Evolutionary conservation across 2,888 invertebrate species (phyloP).

Genomic region (Bibio marci): DNA sequence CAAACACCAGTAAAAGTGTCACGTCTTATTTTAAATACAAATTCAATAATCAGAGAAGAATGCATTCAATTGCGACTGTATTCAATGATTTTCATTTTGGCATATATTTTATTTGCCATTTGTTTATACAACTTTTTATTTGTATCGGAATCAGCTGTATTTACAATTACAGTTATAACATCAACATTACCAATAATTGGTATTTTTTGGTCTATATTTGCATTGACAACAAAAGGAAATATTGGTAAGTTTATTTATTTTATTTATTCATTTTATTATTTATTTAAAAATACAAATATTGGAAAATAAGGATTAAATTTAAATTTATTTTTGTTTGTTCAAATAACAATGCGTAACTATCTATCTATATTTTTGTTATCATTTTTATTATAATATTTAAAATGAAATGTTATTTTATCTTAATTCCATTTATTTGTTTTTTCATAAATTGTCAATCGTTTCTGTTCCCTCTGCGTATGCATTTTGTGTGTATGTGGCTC

Average conservation of each 20-base stretch:
- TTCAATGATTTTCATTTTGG: constrained; percentile 33
- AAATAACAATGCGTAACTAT: no score
- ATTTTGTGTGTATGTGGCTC: no score
- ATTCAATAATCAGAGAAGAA: constrained; percentile 9
- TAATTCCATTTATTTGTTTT: no score
- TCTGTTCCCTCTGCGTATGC: no score
- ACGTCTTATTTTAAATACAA: constrained; percentile 6
- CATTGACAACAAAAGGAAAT: constrained; percentile 21
- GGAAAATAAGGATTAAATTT: no score
- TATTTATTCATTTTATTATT: no score
- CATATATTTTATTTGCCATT: constrained; percentile 31
- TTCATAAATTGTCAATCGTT: no score
- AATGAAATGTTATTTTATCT: no score
- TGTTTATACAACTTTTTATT: constrained; percentile 34
- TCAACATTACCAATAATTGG: constrained; percentile 35
- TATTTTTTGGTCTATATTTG: constrained; percentile 40
- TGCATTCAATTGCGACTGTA: constrained; percentile 18
- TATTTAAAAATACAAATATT: no score
- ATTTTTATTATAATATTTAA: no score
- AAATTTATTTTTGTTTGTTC: not conserved
- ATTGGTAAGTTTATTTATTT: constrained; percentile 2
- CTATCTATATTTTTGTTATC: no score
- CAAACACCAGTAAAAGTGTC: constrained; percentile 4
- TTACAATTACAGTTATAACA: constrained; percentile 35
- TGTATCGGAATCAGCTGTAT: constrained; percentile 37